These are phyloP conservation scores for Empis livida DNA, from an alignment of 2,888 invertebrate species.

Conservation along the genomic window DNA sequence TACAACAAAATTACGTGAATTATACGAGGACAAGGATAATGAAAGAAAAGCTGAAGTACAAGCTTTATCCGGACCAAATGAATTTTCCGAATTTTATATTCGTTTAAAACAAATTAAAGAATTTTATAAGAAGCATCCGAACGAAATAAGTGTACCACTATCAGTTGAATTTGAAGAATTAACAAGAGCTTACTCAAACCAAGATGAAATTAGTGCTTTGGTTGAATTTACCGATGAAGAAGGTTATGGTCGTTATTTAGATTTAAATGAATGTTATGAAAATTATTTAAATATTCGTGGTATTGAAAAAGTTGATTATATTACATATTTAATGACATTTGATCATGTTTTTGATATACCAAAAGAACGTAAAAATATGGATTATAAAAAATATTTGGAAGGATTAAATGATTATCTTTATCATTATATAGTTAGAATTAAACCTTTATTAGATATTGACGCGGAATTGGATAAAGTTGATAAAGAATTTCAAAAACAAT, in stretches of 20 bases:
- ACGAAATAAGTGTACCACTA: conserved; percentile 90
- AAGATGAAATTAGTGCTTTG: conserved; percentile 72
- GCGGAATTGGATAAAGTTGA: conserved; percentile 64
- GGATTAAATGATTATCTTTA: conserved; percentile 73
- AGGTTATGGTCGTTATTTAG: conserved; percentile 96
- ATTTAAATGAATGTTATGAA: conserved; percentile 92
- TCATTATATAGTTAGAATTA: conserved; percentile 68
- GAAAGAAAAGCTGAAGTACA: conserved; percentile 88
- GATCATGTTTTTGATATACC: conserved; percentile 94
- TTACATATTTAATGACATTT: conserved; percentile 83
- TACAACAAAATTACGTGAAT: conserved; percentile 67
- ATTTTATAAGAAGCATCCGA: conserved; percentile 90
- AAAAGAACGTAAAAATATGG: conserved; percentile 77
- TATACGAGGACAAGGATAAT: conserved; percentile 96
- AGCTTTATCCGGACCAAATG: conserved; percentile 93
- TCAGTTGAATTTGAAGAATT: conserved; percentile 96
- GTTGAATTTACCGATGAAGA: conserved; percentile 99
- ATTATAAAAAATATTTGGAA: conserved; percentile 74
- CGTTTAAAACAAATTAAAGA: conserved; percentile 91
- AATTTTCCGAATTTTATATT: conserved; percentile 94
- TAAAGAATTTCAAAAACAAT: conserved; percentile 71
- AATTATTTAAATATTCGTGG: conserved; percentile 95
- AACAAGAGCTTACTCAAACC: conserved; percentile 77
- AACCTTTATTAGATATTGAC: conserved; percentile 73
- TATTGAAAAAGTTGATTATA: conserved; percentile 93